These are phyloP conservation scores for Aegithalos caudatus DNA, from an alignment of 2,113 vertebrate genomes.

Conservation along the genomic window DNA sequence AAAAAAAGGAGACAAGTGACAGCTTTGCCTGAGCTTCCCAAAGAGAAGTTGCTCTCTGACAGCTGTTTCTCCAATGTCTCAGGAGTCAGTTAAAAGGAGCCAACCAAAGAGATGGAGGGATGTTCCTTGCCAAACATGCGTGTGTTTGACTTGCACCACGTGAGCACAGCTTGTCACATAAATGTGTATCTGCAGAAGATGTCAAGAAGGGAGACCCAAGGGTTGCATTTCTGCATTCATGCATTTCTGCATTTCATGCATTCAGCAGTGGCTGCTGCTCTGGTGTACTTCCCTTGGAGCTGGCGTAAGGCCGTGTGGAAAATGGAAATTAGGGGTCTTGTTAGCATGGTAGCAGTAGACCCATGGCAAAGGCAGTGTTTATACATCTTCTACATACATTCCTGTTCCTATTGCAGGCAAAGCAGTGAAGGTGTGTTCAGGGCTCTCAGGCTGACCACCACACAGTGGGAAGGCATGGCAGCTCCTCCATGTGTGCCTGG, in stretches of 20 bases:
- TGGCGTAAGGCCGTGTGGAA: background rate
- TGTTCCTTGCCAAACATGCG: background rate
- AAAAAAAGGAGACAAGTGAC: background rate
- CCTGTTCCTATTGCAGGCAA: background rate
- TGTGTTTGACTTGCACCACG: background rate
- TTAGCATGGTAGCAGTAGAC: background rate
- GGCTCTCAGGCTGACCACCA: background rate
- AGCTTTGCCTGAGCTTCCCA: background rate
- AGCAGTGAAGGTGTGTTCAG: background rate
- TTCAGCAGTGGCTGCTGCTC: background rate
- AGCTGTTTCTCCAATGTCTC: background rate
- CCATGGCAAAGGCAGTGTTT: background rate
- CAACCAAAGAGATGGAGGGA: background rate
- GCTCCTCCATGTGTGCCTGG: background rate
- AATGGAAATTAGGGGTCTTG: background rate
- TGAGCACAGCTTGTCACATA: background rate
- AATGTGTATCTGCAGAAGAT: fast-evolving
- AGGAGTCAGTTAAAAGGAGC: background rate
- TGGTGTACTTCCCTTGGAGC: background rate
- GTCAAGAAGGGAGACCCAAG: background rate
- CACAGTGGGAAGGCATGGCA: background rate
- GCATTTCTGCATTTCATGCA: too few species aligned
- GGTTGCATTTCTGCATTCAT: background rate
- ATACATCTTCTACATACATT: background rate
- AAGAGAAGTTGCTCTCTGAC: background rate